phyloP scores from a whole-genome alignment of 2,888 invertebrate species.

The Volucella inanis region DNA sequence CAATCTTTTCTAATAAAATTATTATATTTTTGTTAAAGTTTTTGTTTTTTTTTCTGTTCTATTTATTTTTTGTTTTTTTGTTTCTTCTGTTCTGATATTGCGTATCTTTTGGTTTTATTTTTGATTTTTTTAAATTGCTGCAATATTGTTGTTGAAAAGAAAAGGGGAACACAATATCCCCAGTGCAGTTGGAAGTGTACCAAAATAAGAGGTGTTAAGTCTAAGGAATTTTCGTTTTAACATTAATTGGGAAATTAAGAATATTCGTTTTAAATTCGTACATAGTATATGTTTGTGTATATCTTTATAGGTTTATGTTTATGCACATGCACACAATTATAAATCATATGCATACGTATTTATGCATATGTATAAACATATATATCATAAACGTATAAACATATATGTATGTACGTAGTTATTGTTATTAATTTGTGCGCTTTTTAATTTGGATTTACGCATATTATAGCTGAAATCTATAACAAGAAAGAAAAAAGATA shows the following conservation, averaged over 20 bases:
- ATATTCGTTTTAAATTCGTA: too few relatives aligned
- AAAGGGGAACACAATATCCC: background rate
- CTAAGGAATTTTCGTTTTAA: too few relatives aligned
- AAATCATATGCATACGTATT: too few relatives aligned
- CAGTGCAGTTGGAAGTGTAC: too few relatives aligned
- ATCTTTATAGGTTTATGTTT: too few relatives aligned
- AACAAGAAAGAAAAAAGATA: constrained; percentile 1
- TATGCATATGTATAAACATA: too few relatives aligned
- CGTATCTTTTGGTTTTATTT: background rate
- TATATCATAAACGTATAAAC: background rate
- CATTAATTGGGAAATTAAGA: too few relatives aligned
- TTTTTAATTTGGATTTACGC: constrained; percentile 27
- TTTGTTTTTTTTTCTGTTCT: background rate
- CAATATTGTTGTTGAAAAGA: constrained; percentile 6
- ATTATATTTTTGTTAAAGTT: background rate
- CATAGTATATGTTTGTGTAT: too few relatives aligned
- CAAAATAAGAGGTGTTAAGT: too few relatives aligned
- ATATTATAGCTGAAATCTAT: constrained; percentile 13
- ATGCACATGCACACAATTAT: too few relatives aligned
- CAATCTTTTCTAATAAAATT: background rate
- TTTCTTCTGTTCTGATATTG: background rate
- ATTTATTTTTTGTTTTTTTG: too few relatives aligned
- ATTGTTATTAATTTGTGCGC: constrained; percentile 17
- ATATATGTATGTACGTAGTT: background rate
- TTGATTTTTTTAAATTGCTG: constrained; percentile 1